Base-by-base conservation (phyloP, 2,113 vertebrate species). In the Eublepharis macularius region DNA sequence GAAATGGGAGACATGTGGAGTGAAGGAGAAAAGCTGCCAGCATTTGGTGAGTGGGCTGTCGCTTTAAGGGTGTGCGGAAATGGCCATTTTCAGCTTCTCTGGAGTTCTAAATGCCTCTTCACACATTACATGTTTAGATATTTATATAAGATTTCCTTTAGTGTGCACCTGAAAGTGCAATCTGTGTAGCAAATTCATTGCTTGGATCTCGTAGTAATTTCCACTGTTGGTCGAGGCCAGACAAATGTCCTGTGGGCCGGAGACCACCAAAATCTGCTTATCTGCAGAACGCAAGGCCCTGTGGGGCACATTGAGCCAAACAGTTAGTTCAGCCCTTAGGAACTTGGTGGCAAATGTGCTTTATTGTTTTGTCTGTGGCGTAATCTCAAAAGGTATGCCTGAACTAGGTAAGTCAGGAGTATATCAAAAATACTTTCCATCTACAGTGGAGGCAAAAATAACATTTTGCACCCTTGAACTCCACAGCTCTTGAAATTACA, bases 401-500 rank as follows among this genome's bases (percentile, higher is more conserved):
- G 39, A 16, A 47, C 51, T 74, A 47, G 66, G 65, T 19, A 3
- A 85, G 60, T 49, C 16, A 72, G 39, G 2, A 60, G 9, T 36
- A 68, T 19, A 41, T 39, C 72, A 4, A 81, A 85, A 70, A 0
- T 0, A 45, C 41, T 72, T 11, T 4, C 8, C 0, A 0, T 68
- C 87, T 68, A 60, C 26, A 51, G 34, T 54, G 78, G 73, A 83
- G 90, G 85, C 4, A 73, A 13, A 51, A 17, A 82, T 86, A 74
- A 39, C 69, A 65, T 11, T 83, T 69, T 39, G 68, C 57, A 43
- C 36, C 47, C 68, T 91, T 89, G 73, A 88, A 85, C 72, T 86
- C 75, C 80, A 77, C 49, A 57, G 54, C 29, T 63, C 78, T 87
- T 43, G 74, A 86, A 94, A 90, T 87, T 60, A 36, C 24, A 39